Evolutionary conservation across 2,888 invertebrate species (phyloP), one percentile per base, ranked within the genome.

Genomic region (Dryobota labecula): DNA sequence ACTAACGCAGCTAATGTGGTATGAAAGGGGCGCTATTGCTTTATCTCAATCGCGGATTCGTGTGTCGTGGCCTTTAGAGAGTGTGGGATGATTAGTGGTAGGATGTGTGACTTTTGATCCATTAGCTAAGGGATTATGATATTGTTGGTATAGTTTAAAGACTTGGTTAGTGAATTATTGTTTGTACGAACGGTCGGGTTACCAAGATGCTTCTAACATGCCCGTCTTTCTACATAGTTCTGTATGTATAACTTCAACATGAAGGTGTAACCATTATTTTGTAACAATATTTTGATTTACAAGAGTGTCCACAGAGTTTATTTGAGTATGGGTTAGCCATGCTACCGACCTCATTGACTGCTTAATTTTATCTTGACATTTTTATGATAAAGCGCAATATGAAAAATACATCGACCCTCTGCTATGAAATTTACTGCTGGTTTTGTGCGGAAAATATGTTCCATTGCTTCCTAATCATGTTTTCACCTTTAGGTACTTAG

Each of bases 1-100:
- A 95, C 94, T 96, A 96, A 96, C 94, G 95, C 91, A 94, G 86
- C 93, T 95, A 96, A 96, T 96, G 95, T 96, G 91, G 94, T 95
- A 96, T 95, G 93, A 96, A 95, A 95, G 94, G 94, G 93, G 93
- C 89, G 91, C 91, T 93, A 92, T 94, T 92, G 92, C 91, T 92
- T 93, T 95, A 95, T 95, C 94, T 89, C 87, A 89, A 90, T 92
- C 93, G 90, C 88, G 89, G 90, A 85, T 85, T 85, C 90, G 90
- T 90, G 91, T 92, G 90, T 88, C 91, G 91, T 90, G 89, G 89
- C 67, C 80, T 75, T 80, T 67, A 64, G 63, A 88, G 86, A 85
- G 85, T 84, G 47, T 70, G 78, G 83, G 86, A 90, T 91, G 90
- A 91, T 91, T 91, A 88, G 88, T 88, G 86, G 85, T 73, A 69